Evolutionary conservation across 2,797 vertebrate genomes (phyloP), one percentile per base, ranked within the genome.

Genomic region (Nothura maculosa): DNA sequence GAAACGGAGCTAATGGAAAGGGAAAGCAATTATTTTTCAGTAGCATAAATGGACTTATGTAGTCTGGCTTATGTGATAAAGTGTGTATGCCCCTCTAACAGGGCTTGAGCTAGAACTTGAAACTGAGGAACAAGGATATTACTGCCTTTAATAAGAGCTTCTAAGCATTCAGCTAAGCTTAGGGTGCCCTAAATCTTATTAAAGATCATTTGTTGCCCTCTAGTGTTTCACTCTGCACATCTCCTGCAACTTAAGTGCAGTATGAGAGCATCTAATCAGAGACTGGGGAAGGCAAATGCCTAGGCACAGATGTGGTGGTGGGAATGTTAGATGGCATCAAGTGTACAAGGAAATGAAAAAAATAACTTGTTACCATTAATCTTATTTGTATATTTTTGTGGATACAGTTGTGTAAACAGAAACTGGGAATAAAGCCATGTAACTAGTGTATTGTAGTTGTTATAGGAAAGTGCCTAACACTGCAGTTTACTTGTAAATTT

Each of bases 131-230:
- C 25, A 38, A 3, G 6, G 22, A 22, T 3, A 19, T 1, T 48
- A 3, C 25, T 6, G n/a, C 7, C 32, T 9, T 40, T 18, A 30
- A 6, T 3, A 18, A 34, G 32, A 28, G 7, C 2, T 3, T 30
- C 22, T 0, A 12, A 57, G 25, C 2, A 13, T 8, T 32, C 7
- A 43, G 32, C 3, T 0, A 3, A 5, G 6, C 5, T n/a, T 1
- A 6, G 28, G 57, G 6, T 27, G 34, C n/a, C n/a, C 30, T 62
- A 7, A 34, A 45, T 6, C 32, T 9, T 36, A 80, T 94, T 78
- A 50, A 55, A 97, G 87, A 77, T 79, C 67, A 38, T 84, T 93
- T 88, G 90, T 96, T 93, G 97, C 97, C 97, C 97, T 96, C 97
- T 98, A 92, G 97, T 77, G 97, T 93, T 94, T 67, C 40, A 30